A percentile compares a stretch with the other conserved stretches of the same genome.
Evolutionary conservation across 2,113 vertebrate genomes (phyloP).

Genomic region (Fulica atra): DNA sequence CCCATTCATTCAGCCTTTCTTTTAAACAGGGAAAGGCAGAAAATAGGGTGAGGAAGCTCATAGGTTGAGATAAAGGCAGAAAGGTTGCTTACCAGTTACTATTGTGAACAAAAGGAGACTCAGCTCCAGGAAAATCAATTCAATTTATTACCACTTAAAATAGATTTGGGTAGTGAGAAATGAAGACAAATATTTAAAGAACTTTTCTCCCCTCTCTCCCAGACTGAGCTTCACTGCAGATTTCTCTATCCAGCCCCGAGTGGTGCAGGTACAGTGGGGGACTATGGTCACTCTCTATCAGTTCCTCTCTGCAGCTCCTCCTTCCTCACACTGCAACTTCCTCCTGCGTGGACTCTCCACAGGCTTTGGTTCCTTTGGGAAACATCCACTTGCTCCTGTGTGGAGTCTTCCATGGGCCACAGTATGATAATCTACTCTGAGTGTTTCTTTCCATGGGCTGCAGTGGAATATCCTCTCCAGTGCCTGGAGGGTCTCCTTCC

Average conservation of each 20-base stretch:
- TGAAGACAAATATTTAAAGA: background rate
- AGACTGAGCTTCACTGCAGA: background rate
- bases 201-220: background rate
- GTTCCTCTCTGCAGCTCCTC: background rate
- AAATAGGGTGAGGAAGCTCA: background rate
- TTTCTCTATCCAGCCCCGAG: background rate
- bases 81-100: background rate
- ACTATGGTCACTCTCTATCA: rapidly evolving
- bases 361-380: background rate
- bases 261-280: background rate
- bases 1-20: background rate
- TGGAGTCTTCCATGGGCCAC: background rate
- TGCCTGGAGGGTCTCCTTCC: background rate
- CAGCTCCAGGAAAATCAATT: background rate
- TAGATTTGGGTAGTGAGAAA: background rate
- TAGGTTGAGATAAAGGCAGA: background rate
- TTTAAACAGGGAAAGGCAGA: background rate
- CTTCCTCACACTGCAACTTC: background rate
- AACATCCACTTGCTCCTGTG: background rate
- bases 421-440: background rate
- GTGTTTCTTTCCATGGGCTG: background rate
- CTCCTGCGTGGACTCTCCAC: background rate
- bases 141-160: background rate
- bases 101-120: background rate
- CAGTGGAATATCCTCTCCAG: background rate